These are phyloP conservation scores for Mormyrus hasselquistii DNA, from an alignment of 2,797 vertebrate genomes.

Conservation along the genomic window DNA sequence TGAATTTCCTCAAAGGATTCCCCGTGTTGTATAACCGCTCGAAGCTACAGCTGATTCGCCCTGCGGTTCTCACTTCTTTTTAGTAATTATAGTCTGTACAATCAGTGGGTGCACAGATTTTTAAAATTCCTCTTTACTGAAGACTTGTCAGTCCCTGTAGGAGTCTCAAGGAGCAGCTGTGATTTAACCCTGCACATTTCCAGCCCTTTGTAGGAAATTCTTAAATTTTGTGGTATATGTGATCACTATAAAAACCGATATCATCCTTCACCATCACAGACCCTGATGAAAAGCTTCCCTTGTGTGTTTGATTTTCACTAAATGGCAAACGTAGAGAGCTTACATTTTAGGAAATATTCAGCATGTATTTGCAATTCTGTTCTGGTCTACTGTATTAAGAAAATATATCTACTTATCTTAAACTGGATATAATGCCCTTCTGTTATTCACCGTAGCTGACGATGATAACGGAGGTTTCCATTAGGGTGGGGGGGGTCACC, in stretches of 20 bases:
- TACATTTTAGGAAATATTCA: not conserved
- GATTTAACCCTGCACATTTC: not conserved
- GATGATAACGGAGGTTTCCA: not conserved
- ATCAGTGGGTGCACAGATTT: not conserved
- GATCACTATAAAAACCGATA: not conserved
- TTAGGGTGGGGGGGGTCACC: not conserved
- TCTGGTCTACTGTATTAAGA: not conserved
- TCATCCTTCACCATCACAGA: not conserved
- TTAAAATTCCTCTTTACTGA: not conserved
- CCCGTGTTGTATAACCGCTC: conserved; percentile 36
- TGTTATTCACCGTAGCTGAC: not conserved
- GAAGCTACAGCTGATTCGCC: not conserved
- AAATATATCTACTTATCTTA: not conserved
- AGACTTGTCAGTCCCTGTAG: not conserved
- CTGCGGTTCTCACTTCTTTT: not conserved
- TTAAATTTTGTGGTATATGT: not conserved
- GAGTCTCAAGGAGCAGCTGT: not conserved
- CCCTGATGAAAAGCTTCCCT: not conserved
- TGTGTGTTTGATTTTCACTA: not conserved
- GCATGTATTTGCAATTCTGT: not conserved
- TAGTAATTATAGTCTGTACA: not conserved
- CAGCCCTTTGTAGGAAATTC: not conserved
- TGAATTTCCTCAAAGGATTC: conserved; percentile 24
- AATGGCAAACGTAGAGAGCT: not conserved
- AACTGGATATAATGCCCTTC: not conserved